Percentiles rank a stretch among this genome's conserved stretches.
These are phyloP conservation scores for Lamellibrachia luymesi DNA, from an alignment of 1,140 invertebrate genomes.

Conservation along the genomic window DNA sequence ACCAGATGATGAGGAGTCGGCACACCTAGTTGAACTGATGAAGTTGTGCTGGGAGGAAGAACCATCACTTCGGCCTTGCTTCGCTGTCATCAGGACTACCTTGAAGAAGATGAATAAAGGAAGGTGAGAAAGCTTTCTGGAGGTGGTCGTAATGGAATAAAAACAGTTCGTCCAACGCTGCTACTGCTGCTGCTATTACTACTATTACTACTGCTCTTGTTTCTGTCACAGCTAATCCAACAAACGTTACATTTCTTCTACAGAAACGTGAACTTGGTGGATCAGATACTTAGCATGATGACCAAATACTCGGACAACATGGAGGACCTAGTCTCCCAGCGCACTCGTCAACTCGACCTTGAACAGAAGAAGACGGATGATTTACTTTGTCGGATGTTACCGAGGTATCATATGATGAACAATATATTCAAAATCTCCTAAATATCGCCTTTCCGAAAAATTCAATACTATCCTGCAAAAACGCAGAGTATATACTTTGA, in stretches of 20 bases:
- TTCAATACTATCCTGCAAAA: not conserved
- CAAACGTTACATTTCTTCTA: not conserved
- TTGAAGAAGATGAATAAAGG: constrained; percentile 19
- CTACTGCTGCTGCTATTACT: too few species aligned
- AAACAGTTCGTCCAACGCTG: too few species aligned
- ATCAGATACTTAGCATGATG: not conserved
- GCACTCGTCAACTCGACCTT: not conserved
- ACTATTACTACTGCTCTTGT: too few species aligned
- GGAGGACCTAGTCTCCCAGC: not conserved
- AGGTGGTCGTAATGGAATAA: too few species aligned
- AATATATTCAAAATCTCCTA: not conserved
- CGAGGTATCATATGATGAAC: not conserved
- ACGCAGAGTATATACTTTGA: too few species aligned
- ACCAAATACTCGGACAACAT: not conserved
- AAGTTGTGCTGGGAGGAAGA: constrained; percentile 53
- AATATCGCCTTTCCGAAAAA: not conserved
- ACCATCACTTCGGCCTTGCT: constrained; percentile 48
- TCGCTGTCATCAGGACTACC: constrained; percentile 33
- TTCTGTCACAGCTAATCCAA: not conserved
- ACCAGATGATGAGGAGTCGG: not conserved
- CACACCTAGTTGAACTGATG: constrained; percentile 32
- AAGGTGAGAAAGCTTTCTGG: not conserved
- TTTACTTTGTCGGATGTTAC: not conserved
- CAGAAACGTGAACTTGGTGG: not conserved
- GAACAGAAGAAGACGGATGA: not conserved